Evolutionary conservation across 53 echinoderm and acorn worm species (phyloP).

Genomic region (Actinopyga echinites): DNA sequence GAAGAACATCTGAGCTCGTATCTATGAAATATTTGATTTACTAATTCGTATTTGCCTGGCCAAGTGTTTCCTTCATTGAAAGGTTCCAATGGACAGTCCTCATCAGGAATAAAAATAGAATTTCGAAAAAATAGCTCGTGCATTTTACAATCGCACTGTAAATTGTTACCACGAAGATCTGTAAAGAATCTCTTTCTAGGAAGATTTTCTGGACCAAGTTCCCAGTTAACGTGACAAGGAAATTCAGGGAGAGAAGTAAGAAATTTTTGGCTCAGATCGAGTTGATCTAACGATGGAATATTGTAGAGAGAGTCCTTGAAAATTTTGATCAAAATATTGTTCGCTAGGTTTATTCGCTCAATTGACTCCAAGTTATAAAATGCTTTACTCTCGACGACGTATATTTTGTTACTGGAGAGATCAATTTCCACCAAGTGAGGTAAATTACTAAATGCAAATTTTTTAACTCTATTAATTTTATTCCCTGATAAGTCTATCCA

Average conservation of each 20-base stretch:
- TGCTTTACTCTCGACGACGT: neutral
- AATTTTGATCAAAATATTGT: neutral
- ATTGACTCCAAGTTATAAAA: constrained; percentile 2
- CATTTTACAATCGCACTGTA: constrained; percentile 20
- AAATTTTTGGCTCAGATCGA: neutral
- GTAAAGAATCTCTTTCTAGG: neutral
- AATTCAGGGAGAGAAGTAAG: neutral
- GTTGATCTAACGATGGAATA: neutral
- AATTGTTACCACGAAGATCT: constrained; percentile 10
- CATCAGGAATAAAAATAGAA: neutral
- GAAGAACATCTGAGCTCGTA: neutral
- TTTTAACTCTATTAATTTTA: neutral
- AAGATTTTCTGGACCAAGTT: neutral
- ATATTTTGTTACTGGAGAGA: neutral
- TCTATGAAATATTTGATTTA: constrained; percentile 10
- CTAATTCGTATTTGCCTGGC: constrained; percentile 2
- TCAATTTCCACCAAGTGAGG: neutral
- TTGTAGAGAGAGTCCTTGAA: neutral
- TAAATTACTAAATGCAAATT: constrained; percentile 19
- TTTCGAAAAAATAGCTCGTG: neutral
- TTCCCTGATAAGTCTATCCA: neutral
- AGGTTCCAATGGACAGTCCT: neutral
- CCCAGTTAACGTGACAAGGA: constrained; percentile 4
- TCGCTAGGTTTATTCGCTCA: neutral
- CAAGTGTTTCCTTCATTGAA: neutral